These are phyloP conservation scores for Crypturellus tataupa DNA, from an alignment of 2,797 vertebrate genomes.

Conservation along the genomic window DNA sequence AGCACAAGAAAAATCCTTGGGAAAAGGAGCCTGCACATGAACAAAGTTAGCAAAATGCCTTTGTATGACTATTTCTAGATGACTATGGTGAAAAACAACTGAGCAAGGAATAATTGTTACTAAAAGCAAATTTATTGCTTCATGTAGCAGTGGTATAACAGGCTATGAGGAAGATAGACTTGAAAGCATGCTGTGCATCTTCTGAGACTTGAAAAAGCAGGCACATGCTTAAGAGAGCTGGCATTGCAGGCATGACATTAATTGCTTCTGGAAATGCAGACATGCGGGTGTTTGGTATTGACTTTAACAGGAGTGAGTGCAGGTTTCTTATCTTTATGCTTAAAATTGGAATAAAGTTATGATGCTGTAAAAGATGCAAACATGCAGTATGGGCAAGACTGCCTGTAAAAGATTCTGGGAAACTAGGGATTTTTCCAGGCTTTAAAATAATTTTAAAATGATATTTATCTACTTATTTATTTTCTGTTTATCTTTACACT, in stretches of 20 bases:
- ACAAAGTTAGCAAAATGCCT: neutral
- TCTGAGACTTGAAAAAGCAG: neutral
- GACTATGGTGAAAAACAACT: neutral
- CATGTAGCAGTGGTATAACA: neutral
- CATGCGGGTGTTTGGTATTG: neutral
- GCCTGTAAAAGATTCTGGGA: neutral
- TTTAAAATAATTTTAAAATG: neutral
- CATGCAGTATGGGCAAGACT: neutral
- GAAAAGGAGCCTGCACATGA: neutral
- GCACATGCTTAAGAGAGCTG: neutral
- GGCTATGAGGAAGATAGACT: neutral
- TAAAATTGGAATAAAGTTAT: neutral
- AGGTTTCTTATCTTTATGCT: neutral
- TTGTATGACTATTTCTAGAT: neutral
- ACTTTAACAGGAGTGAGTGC: neutral
- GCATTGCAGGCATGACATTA: neutral
- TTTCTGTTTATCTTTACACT: neutral
- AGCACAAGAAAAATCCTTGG: neutral
- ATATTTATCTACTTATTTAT: neutral
- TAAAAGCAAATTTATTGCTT: neutral
- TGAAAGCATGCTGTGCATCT: neutral
- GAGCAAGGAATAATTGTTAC: neutral
- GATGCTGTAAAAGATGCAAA: neutral
- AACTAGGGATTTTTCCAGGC: neutral
- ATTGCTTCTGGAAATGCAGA: neutral